Percentiles rank a stretch among this genome's conserved stretches.
phyloP scores from a whole-genome alignment of 2,797 vertebrate genomes.

The Ptychadena robeensis region DNA sequence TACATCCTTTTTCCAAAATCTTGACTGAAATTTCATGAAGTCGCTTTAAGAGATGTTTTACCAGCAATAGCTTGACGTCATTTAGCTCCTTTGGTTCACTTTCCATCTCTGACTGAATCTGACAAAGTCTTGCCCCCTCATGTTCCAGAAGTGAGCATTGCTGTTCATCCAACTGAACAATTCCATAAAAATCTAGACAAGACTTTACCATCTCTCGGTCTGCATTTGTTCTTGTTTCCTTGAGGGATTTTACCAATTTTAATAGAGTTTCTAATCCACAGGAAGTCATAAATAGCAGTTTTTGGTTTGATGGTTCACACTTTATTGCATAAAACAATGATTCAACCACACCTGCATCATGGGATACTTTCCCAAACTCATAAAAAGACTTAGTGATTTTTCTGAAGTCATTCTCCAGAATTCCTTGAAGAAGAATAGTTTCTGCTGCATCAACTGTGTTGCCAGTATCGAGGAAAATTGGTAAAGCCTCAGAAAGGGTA shows the following conservation, averaged over 20 bases:
- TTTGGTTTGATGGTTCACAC: conserved; percentile 50
- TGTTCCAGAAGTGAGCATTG: conserved; percentile 73
- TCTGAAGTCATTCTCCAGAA: conserved; percentile 67
- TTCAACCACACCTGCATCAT: conserved; percentile 75
- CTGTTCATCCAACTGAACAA: conserved; percentile 69
- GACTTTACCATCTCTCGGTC: conserved; percentile 80
- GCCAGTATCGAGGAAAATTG: conserved; percentile 69
- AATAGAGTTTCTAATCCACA: conserved; percentile 71
- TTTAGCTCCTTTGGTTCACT: conserved; percentile 64
- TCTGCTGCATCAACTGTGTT: conserved; percentile 71
- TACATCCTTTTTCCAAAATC: conserved; percentile 66
- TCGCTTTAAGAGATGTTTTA: conserved; percentile 72
- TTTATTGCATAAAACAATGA: conserved; percentile 67
- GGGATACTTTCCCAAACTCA: conserved; percentile 69
- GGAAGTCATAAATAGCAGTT: conserved; percentile 64
- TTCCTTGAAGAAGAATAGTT: conserved; percentile 73
- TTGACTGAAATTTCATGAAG: conserved; percentile 68
- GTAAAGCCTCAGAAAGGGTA: conserved; percentile 70
- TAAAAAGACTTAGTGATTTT: conserved; percentile 65
- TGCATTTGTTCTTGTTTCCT: conserved; percentile 72
- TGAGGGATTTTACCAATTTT: conserved; percentile 69
- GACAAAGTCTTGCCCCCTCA: conserved; percentile 72
- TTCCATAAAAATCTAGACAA: conserved; percentile 79
- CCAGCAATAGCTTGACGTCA: conserved; percentile 71
- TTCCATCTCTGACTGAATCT: conserved; percentile 66